phyloP scores from a whole-genome alignment of 2,113 vertebrate species.

The Emydocephalus ijimae region DNA sequence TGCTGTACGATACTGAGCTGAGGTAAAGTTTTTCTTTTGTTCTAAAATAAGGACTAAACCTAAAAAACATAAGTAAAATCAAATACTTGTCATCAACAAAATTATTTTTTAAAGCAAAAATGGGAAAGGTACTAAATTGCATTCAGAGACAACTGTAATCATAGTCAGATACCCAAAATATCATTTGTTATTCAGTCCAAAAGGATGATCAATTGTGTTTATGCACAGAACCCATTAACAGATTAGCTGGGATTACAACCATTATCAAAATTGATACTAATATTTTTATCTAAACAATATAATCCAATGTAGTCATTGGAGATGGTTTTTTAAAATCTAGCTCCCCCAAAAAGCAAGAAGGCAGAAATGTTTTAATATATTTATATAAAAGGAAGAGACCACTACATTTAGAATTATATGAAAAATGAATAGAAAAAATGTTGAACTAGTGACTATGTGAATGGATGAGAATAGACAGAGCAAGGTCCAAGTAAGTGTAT shows the following conservation, averaged over 20 bases:
- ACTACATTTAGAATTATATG: not conserved
- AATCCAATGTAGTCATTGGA: not conserved
- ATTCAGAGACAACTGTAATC: not conserved
- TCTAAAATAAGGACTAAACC: slow-evolving; percentile 96
- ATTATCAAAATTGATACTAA: not conserved
- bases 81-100: not conserved
- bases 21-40: slow-evolving; percentile 93
- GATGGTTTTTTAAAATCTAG: not conserved
- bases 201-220: not conserved
- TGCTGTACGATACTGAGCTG: slow-evolving; percentile 88
- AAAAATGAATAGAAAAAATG: not conserved
- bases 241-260: not conserved
- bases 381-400: not conserved
- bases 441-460: not conserved
- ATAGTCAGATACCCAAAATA: not conserved
- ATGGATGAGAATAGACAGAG: not conserved
- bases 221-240: not conserved
- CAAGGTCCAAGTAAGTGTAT: not conserved
- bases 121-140: not conserved
- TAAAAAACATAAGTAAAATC: slow-evolving; percentile 48
- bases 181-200: not conserved
- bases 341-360: not conserved
- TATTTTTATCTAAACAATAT: not conserved
- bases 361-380: not conserved
- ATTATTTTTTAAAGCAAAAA: not conserved